These are phyloP conservation scores for Pelochelys cantorii DNA, from an alignment of 2,797 vertebrate genomes.

Conservation along the genomic window DNA sequence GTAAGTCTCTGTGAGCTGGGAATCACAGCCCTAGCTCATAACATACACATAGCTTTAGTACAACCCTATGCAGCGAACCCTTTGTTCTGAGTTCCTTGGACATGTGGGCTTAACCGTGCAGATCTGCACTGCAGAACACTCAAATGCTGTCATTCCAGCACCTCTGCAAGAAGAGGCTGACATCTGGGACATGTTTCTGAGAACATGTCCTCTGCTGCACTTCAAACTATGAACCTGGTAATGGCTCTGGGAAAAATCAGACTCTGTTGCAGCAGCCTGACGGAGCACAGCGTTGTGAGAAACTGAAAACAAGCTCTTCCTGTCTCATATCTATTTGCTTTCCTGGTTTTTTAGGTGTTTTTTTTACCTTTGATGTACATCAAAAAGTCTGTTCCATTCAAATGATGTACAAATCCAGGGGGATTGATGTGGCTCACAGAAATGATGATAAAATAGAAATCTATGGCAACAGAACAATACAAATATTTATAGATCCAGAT, in stretches of 20 bases:
- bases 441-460: not conserved
- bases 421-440: not conserved
- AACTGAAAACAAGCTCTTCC: not conserved
- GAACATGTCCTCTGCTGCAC: not conserved
- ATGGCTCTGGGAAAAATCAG: not conserved
- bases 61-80: not conserved
- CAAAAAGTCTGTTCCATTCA: not conserved
- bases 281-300: not conserved
- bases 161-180: not conserved
- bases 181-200: rapidly evolving
- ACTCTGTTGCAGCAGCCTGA: not conserved
- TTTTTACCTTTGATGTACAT: not conserved
- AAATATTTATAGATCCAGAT: not conserved
- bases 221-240: not conserved
- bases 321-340: not conserved
- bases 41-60: not conserved
- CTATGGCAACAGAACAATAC: not conserved
- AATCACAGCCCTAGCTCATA: not conserved
- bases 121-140: not conserved
- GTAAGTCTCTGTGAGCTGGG: not conserved
- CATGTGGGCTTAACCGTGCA: not conserved
- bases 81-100: not conserved
- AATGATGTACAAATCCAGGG: not conserved
- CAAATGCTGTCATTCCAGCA: not conserved
- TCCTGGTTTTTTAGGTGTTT: not conserved